Conservation (phyloP, 1,140 invertebrate species). For the Drosophila guanche region DNA sequence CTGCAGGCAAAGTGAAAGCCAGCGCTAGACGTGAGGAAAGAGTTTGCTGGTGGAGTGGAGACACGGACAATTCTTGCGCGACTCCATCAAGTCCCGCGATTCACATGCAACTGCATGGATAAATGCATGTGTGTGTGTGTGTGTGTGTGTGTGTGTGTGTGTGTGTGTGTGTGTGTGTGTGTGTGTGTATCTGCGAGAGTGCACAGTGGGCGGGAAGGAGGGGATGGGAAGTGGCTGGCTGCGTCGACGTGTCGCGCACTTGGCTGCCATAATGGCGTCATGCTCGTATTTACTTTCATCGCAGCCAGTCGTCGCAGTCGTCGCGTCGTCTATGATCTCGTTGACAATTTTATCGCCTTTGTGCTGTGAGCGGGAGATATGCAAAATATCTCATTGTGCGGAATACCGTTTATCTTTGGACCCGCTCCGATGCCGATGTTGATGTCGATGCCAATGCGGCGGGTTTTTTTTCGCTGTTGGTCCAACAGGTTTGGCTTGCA, state of each 20-base stretch:
- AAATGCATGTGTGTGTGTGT: conserved; percentile 15
- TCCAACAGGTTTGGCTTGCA: conserved; percentile 34
- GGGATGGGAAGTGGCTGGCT: neutral
- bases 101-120: conserved; percentile 36
- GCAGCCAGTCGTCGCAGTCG: conserved; percentile 57
- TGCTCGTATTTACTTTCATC: conserved; percentile 82
- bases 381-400: conserved; percentile 80
- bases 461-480: conserved; percentile 4
- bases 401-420: conserved; percentile 69
- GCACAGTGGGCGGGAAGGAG: conserved; percentile 1
- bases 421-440: neutral
- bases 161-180: conserved; percentile 13
- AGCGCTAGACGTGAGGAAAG: conserved; percentile 15
- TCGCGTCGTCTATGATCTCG: conserved; percentile 77
- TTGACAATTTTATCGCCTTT: conserved; percentile 80
- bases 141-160: conserved; percentile 27
- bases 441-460: neutral
- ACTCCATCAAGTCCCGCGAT: conserved; percentile 14
- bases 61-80: conserved; percentile 34
- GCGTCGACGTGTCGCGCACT: conserved; percentile 68
- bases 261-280: conserved; percentile 79
- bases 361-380: conserved; percentile 70
- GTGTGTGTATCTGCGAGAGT: conserved; percentile 37
- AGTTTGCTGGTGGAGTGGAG: conserved; percentile 11
- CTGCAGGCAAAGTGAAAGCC: conserved; percentile 49